Base-by-base conservation (phyloP, 2,113 vertebrate species). In the Pholis gunnellus region DNA sequence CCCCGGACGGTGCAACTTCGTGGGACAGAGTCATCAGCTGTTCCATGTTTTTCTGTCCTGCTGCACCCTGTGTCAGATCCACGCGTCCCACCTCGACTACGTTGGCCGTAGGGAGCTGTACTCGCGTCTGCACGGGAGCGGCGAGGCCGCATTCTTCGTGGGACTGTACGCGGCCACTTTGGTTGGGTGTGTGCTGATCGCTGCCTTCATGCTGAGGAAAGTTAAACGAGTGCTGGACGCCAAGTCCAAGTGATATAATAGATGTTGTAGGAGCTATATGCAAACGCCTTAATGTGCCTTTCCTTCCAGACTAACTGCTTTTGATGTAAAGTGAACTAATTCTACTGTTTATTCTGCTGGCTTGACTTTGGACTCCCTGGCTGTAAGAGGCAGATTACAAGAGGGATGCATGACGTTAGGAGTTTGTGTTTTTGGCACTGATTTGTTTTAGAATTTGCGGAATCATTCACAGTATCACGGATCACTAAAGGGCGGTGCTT, bases 11-110 rank as follows among this genome's bases (percentile, higher is more conserved):
- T 98, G 96, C 9, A 96, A 98, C n/a, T 92, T 98, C 40, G 81
- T 98, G 0, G 97, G 97, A 14, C 98, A 98, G 88, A 95, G 97
- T 72, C 98, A 99, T 83, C 97, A 98, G 91, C 54, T 99, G 4
- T 99, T 99, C 70, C 98, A 99, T 0, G 86, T 97, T 13, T 95
- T 96, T 57, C 82, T 98, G 72, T 94, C 96, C 0, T 89, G 97
- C 54, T 98, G 97, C 90, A 98, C 97, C 0, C 83, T 98, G 80
- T 96, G 95, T 27, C 98, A 99, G 94, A 95, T 98, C 27, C 95
- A 97, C 31, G 97, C 97, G 0, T 95, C 97, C 66, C 83, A 96
- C 7, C 79, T 98, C 14, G 98, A 99, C 89, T 99, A 96, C 0
- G 65, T 94, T 68, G 83, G 86, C 57, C 93, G 97, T 25, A 83